These are phyloP conservation scores for Melanotaenia nigrans DNA, from an alignment of 2,797 vertebrate genomes.

Conservation along the genomic window DNA sequence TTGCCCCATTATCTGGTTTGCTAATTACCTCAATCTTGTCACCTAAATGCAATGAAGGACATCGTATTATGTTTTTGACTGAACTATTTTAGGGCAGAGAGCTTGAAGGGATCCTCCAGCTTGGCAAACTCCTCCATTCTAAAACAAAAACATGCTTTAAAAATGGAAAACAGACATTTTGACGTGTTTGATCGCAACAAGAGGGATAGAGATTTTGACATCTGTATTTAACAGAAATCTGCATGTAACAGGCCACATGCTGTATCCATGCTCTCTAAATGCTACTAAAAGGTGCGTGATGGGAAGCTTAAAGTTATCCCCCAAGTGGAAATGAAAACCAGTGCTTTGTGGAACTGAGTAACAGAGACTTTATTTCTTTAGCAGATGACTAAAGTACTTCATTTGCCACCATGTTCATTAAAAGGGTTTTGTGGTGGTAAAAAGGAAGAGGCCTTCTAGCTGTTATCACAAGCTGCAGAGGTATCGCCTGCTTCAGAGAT, in stretches of 20 bases:
- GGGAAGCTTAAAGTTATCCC: slow-evolving; percentile 63
- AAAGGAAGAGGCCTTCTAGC: slow-evolving; percentile 43
- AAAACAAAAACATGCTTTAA: slow-evolving; percentile 60
- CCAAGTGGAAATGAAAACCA: slow-evolving; percentile 73
- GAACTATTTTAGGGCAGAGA: slow-evolving; percentile 49
- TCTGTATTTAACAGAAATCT: slow-evolving; percentile 64
- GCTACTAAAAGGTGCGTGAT: slow-evolving; percentile 73
- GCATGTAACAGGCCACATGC: slow-evolving; percentile 41
- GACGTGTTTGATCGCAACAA: slow-evolving; percentile 64
- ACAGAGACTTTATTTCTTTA: slow-evolving; percentile 65
- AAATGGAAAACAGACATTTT: slow-evolving; percentile 51
- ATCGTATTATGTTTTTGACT: slow-evolving; percentile 53
- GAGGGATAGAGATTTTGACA: slow-evolving; percentile 60
- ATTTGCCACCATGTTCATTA: slow-evolving; percentile 57
- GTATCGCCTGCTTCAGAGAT: slow-evolving; percentile 71
- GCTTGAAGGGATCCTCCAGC: slow-evolving; percentile 35
- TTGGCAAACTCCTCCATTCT: slow-evolving; percentile 50
- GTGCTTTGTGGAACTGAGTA: slow-evolving; percentile 48
- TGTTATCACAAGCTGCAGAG: slow-evolving; percentile 68
- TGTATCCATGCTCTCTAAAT: slow-evolving; percentile 56
- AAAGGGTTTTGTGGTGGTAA: slow-evolving; percentile 44
- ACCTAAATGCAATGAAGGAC: slow-evolving; percentile 64
- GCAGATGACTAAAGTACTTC: slow-evolving; percentile 68
- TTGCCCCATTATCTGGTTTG: slow-evolving; percentile 66
- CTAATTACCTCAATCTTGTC: slow-evolving; percentile 69